Conservation (phyloP, 1,140 invertebrate species). For the Choristoneura fumiferana region DNA sequence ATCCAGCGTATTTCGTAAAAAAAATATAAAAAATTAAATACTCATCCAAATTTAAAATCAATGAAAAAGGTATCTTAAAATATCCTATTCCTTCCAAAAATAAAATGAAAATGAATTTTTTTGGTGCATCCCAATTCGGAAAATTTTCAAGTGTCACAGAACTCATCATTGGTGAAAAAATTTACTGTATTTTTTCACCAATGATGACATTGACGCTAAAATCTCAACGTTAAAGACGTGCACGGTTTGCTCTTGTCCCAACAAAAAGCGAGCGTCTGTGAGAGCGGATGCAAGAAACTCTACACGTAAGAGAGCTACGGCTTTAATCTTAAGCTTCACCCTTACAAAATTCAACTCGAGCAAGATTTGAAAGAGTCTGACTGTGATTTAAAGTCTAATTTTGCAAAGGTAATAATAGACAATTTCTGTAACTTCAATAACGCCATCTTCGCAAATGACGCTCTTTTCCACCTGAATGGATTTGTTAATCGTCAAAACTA, state of each 20-base stretch:
- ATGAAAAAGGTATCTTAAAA: too few species aligned
- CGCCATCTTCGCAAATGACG: not conserved
- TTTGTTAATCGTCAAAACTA: not conserved
- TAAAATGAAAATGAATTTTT: too few species aligned
- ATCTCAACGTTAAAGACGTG: not conserved
- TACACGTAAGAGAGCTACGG: not conserved
- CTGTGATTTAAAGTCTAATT: not conserved
- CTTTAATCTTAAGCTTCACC: not conserved
- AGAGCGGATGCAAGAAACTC: not conserved
- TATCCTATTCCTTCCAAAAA: too few species aligned
- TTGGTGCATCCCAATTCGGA: too few species aligned
- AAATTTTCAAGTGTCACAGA: too few species aligned
- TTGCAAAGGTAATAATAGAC: not conserved
- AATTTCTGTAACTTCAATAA: not conserved
- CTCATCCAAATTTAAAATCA: too few species aligned
- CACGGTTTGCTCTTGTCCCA: not conserved
- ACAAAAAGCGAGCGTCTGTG: not conserved
- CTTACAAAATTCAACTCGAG: not conserved
- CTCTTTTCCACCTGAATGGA: not conserved
- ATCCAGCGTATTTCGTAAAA: too few species aligned
- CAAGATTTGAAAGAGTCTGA: not conserved
- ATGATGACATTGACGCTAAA: slow-evolving; percentile 1
- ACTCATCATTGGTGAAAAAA: too few species aligned
- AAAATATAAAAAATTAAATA: too few species aligned
- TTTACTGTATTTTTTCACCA: too few species aligned